Percentiles rank a stretch among this genome's conserved stretches.
phyloP scores from a whole-genome alignment of 2,888 invertebrate species.

The Nasonia oneida region DNA sequence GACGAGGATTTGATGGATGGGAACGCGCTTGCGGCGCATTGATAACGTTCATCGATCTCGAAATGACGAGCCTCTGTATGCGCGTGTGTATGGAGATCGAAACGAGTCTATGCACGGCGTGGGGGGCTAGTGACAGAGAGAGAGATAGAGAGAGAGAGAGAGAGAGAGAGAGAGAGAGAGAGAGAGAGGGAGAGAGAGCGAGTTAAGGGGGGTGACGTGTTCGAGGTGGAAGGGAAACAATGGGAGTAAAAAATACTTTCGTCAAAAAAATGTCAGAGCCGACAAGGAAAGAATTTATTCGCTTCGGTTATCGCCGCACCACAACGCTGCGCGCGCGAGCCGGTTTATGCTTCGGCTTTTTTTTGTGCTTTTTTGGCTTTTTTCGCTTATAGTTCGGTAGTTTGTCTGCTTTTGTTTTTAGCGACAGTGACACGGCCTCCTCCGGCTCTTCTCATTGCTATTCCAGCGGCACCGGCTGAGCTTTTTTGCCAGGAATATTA shows the following conservation, averaged over 20 bases:
- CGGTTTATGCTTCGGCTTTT: conserved; percentile 40
- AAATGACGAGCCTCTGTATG: conserved; percentile 22
- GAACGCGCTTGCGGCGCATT: conserved; percentile 48
- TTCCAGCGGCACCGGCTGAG: not conserved
- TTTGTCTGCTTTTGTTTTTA: conserved; percentile 22
- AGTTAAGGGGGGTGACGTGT: conserved; percentile 20
- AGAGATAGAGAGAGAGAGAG: conserved; percentile 46
- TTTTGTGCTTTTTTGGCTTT: not conserved
- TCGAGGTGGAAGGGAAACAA: conserved; percentile 21
- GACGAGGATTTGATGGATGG: conserved; percentile 62
- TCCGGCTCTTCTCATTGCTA: not conserved
- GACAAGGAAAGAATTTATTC: conserved; percentile 57
- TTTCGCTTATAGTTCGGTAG: conserved; percentile 9
- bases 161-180: too few species aligned
- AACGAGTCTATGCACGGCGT: not conserved
- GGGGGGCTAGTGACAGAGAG: not conserved
- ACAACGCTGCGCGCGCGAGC: not conserved
- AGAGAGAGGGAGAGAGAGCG: too few species aligned
- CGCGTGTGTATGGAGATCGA: too few species aligned
- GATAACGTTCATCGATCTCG: conserved; percentile 59
- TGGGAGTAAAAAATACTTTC: conserved; percentile 50
- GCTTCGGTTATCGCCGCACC: conserved; percentile 20
- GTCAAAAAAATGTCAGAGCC: conserved; percentile 49
- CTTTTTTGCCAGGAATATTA: not conserved
- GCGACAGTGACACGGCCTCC: not conserved